phyloP scores from a whole-genome alignment of 2,797 vertebrate genomes.

The Cichlasoma orientale region DNA sequence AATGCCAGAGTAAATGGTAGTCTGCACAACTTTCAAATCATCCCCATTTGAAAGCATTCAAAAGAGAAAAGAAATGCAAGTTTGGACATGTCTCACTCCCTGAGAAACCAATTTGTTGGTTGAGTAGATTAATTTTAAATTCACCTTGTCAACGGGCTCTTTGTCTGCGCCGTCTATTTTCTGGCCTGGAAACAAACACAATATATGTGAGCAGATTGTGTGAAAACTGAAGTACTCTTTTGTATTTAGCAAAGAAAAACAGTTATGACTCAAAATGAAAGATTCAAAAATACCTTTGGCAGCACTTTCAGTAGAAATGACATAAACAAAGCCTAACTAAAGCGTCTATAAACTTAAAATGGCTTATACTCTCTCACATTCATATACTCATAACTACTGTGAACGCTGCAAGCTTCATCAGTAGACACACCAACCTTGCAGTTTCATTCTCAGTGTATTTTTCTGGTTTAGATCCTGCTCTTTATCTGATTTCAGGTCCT shows the following conservation, averaged over 20 bases:
- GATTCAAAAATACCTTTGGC: conserved; percentile 47
- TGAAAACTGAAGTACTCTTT: conserved; percentile 47
- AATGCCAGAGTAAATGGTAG: conserved; percentile 28
- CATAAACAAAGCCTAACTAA: conserved; percentile 29
- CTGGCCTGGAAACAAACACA: conserved; percentile 77
- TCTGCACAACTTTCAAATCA: conserved; percentile 43
- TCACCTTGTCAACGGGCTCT: conserved; percentile 80
- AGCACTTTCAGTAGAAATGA: conserved; percentile 15
- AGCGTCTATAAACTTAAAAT: conserved; percentile 18
- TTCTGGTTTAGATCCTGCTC: conserved; percentile 43
- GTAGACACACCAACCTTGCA: conserved; percentile 53
- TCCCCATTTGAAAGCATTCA: conserved; percentile 41
- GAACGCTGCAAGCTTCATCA: background rate
- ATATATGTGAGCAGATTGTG: conserved; percentile 56
- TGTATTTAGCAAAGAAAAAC: conserved; percentile 42
- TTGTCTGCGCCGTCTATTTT: conserved; percentile 55
- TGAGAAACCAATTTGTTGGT: conserved; percentile 68
- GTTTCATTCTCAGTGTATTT: conserved; percentile 38
- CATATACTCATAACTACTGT: background rate
- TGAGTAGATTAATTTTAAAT: conserved; percentile 62
- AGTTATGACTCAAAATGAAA: conserved; percentile 40
- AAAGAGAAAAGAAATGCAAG: conserved; percentile 39
- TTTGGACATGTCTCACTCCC: conserved; percentile 54
- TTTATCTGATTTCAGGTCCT: conserved; percentile 50
- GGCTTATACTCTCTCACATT: background rate